Base-by-base conservation (phyloP, 2,888 invertebrate genomes). In the Phlogophora meticulosa region DNA sequence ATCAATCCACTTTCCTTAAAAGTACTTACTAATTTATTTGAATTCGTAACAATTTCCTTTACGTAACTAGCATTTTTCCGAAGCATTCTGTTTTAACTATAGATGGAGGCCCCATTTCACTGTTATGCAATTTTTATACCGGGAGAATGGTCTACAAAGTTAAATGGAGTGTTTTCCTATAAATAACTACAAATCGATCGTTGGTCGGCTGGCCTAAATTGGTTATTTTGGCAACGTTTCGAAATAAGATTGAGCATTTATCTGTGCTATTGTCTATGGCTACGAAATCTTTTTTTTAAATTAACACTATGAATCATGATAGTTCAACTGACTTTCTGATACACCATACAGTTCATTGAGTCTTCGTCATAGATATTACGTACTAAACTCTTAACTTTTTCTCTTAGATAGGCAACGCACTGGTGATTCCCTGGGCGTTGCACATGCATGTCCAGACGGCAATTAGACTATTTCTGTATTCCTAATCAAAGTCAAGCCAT, bases 1-100 rank as follows among this genome's bases (percentile, higher is more conserved):
- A 82, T 56, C 53, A 76, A 82, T 56, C 53, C 32, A 64, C 80
- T 73, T 80, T 76, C 76, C 56, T 73, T 71, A 64, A 51, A 64
- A 60, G 49, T 49, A 17, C 4, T 5, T 28, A 42, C 49, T 62
- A 60, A 68, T 71, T 64, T 72, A 68, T 80, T 67, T 38, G 43
- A 46, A 69, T 67, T 61, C 32, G 38, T 67, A 61, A 63, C 60
- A 66, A 64, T 76, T 67, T 60, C 4, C 34, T 55, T 60, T 76
- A 80, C 59, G 52, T 76, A 76, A 80, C 58, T 45, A 22, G 22
- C 40, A 52, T 57, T 67, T 61, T 67, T 66, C 34, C 48, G 36
- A 55, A 60, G 24, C 15, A 36, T 32, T 63, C 20, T 45, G n/a
- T 68, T 68, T 46, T 38, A n/a, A n/a, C n/a, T n/a, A n/a, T n/a